phyloP scores from a whole-genome alignment of 2,797 vertebrate genomes.

The Intellagama lesueurii region DNA sequence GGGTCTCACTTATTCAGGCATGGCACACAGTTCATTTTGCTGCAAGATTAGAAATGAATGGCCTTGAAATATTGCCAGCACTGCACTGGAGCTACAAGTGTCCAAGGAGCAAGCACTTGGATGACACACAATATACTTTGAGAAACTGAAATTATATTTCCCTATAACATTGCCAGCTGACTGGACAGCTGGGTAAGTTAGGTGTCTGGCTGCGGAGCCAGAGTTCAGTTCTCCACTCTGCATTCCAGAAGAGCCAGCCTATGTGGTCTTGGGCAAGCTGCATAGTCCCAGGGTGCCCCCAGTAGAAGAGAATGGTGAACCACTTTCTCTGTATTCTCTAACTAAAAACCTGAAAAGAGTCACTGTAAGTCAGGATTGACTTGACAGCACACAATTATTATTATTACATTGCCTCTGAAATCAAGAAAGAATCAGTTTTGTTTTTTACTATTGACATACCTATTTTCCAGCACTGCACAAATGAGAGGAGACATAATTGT shows the following conservation, averaged over 20 bases:
- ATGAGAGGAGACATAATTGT: constrained; percentile 7
- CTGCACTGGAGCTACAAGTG: not conserved
- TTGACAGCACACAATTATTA: no score
- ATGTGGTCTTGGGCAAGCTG: no score
- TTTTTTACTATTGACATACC: not conserved
- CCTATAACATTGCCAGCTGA: not conserved
- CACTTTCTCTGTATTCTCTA: no score
- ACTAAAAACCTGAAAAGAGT: no score
- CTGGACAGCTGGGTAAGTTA: no score
- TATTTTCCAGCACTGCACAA: constrained; percentile 6
- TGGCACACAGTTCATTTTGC: not conserved
- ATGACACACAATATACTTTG: not conserved
- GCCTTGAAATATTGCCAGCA: not conserved
- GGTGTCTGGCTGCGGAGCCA: no score
- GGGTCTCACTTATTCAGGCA: not conserved
- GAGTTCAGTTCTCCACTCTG: no score
- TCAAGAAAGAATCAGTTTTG: not conserved
- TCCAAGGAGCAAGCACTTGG: not conserved
- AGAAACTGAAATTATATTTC: not conserved
- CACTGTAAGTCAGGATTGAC: no score
- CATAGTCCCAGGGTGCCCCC: no score
- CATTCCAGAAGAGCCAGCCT: no score
- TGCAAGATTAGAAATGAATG: not conserved
- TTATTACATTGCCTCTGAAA: not conserved
- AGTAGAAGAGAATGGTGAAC: no score